Evolutionary conservation across 2,797 vertebrate species (phyloP).

Genomic region (Bradypus variegatus): DNA sequence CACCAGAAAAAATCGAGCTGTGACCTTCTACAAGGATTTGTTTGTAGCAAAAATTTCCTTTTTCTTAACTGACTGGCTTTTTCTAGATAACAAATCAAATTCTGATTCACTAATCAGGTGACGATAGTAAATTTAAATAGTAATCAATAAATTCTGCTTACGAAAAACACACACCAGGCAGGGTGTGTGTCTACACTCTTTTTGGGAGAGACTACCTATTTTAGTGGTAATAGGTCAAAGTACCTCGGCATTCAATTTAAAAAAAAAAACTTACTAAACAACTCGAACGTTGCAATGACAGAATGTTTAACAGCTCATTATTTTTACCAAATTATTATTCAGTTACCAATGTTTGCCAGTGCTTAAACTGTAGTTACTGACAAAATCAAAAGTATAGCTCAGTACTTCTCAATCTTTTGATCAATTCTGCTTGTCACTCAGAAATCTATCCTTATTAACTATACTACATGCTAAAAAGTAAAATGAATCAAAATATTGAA

Average conservation of each 20-base stretch:
- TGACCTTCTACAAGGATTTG: not conserved
- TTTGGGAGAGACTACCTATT: not conserved
- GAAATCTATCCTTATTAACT: not conserved
- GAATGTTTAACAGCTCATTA: not conserved
- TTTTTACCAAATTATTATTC: not conserved
- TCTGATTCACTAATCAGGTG: slow-evolving; percentile 5
- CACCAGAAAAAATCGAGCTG: not conserved
- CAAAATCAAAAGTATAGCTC: not conserved
- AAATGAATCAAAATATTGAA: not conserved
- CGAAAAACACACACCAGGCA: not conserved
- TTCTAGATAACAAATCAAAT: not conserved
- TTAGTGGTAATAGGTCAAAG: slow-evolving; percentile 13
- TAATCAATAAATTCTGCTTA: slow-evolving; percentile 16
- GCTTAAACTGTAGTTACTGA: not conserved
- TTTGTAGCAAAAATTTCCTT: not conserved
- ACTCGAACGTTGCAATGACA: not conserved
- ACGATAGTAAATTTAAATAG: not conserved
- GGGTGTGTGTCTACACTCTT: not conserved
- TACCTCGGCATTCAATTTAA: slow-evolving; percentile 24
- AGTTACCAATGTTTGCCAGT: not conserved
- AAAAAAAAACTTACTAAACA: slow-evolving; percentile 36
- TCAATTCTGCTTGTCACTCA: not conserved
- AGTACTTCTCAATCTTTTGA: not conserved
- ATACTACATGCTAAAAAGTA: not conserved
- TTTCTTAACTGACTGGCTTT: not conserved